Evolutionary conservation across 2,113 vertebrate species (phyloP).

Genomic region (Hypanus sabinus): DNA sequence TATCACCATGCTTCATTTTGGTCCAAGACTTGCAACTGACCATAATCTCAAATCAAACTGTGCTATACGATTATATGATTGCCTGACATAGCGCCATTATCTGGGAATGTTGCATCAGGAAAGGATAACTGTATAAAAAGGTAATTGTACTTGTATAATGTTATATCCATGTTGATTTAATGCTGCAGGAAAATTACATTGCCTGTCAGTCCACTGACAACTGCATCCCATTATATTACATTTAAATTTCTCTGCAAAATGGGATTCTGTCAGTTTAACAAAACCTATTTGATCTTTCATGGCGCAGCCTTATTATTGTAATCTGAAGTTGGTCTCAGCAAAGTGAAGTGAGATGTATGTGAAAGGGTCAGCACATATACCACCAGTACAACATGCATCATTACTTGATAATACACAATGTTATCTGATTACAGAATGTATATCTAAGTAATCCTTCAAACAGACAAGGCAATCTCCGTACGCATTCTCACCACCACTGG

Average conservation of each 20-base stretch:
- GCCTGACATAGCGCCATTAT: background rate
- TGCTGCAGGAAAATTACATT: constrained; percentile 32
- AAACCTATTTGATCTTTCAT: constrained; percentile 35
- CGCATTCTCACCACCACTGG: background rate
- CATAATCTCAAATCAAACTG: constrained; percentile 25
- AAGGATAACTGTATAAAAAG: background rate
- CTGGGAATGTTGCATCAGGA: constrained; percentile 22
- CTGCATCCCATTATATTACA: constrained; percentile 16
- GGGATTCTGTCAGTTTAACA: constrained; percentile 36
- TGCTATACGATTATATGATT: background rate
- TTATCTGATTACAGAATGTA: constrained; percentile 32
- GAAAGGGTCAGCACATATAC: constrained; percentile 21
- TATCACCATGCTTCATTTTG: background rate
- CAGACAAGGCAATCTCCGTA: background rate
- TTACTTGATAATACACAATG: constrained; percentile 28
- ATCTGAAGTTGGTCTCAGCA: constrained; percentile 29
- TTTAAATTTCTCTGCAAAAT: constrained; percentile 35
- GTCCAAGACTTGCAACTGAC: background rate
- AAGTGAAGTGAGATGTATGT: constrained; percentile 13
- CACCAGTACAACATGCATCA: background rate
- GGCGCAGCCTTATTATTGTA: constrained; percentile 23
- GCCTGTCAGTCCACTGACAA: constrained; percentile 26
- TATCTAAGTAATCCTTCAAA: constrained; percentile 20
- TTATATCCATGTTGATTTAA: constrained; percentile 22
- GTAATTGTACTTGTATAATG: constrained; percentile 18